Conservation (phyloP, 2,888 invertebrate species). For the Phengaris alcon region DNA sequence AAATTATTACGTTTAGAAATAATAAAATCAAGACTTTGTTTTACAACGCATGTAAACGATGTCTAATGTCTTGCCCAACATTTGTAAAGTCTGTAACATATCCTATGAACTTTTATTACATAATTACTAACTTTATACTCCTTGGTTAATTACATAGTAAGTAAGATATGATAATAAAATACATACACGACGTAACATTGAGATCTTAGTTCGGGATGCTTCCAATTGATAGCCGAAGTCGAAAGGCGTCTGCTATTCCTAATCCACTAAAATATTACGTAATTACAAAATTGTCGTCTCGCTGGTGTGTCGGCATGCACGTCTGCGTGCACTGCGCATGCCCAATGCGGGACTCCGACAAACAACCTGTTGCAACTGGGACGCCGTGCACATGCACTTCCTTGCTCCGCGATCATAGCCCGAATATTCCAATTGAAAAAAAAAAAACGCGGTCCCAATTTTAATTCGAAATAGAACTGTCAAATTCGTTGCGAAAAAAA, state of each 20-base stretch:
- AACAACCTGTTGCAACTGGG: constrained; percentile 77
- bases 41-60: no score
- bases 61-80: no score
- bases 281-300: constrained; percentile 32
- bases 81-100: no score
- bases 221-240: no score
- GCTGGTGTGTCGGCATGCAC: constrained; percentile 60
- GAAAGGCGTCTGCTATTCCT: not conserved
- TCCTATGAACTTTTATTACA: no score
- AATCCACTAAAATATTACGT: constrained; percentile 27
- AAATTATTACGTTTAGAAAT: no score
- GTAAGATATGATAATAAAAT: no score
- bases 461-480: constrained; percentile 23
- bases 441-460: constrained; percentile 47
- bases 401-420: constrained; percentile 55
- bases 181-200: no score
- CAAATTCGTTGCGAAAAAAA: not conserved
- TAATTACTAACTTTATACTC: no score
- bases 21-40: no score
- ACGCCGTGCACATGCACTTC: constrained; percentile 74
- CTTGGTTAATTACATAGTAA: no score
- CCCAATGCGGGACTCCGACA: constrained; percentile 55
- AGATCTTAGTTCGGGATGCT: no score
- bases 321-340: constrained; percentile 59
- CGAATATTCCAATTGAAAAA: constrained; percentile 45